Base-by-base conservation (phyloP, 2,113 vertebrate species). In the Lophotis ruficrista region DNA sequence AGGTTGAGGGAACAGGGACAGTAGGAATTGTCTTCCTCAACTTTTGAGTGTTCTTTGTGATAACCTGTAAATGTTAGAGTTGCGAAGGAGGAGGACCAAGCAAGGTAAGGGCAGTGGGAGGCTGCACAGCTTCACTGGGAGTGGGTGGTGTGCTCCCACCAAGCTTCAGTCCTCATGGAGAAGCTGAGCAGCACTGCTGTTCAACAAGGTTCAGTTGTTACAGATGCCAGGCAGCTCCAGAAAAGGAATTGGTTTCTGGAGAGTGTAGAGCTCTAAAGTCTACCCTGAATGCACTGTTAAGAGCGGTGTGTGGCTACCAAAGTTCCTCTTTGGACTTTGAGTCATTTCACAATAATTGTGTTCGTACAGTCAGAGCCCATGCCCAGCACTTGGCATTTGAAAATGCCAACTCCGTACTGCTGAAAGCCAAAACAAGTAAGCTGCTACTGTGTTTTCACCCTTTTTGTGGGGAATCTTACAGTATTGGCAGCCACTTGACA, bases 141-240 rank as follows among this genome's bases (percentile, higher is more conserved):
- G 35, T 5, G 6, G 6, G 7, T 2, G 1, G 3, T 5, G 27
- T 38, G 43, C 12, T 69, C 48, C 41, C 35, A 8, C 17, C 0
- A 2, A 71, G 61, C 69, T 35, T 11, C 6, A 14, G 45, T 21
- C 45, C 37, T 33, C 1, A 0, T 5, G 27, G 70, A 56, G 50
- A 24, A 56, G 35, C 35, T n/a, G 18, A 45, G 45, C 41, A 86
- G 33, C n/a, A 2, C 57, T 79, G 51, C 47, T 57, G 14, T 24
- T 57, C 20, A 12, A 1, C 1, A 2, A 4, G 17, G 12, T 21
- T 43, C 25, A 1, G 27, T 10, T 70, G 22, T 56, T 60, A 12
- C 1, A 6, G 56, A 15, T 53, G 22, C 33, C 57, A 61, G n/a
- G 30, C 80, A 91, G 51, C 54, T 83, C 50, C 33, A 61, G 86